phyloP scores from a whole-genome alignment of 2,797 vertebrate species.

The Argya squamiceps region DNA sequence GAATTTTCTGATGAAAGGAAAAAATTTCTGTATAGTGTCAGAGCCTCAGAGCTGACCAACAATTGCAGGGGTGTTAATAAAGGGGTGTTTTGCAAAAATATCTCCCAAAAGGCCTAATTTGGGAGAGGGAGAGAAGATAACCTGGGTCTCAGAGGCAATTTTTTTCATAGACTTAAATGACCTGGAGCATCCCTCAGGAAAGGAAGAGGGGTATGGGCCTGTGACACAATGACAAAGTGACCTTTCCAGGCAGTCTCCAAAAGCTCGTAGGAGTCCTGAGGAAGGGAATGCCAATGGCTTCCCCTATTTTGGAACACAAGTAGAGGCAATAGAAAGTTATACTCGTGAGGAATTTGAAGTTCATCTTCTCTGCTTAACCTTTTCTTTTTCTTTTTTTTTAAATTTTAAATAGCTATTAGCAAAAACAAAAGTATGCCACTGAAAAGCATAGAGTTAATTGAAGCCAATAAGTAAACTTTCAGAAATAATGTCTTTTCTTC shows the following conservation, averaged over 20 bases:
- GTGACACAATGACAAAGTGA: not conserved
- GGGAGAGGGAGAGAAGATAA: not conserved
- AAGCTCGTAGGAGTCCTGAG: not conserved
- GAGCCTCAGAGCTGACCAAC: not conserved
- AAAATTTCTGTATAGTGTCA: not conserved
- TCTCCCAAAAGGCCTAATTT: not conserved
- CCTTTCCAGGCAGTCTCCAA: not conserved
- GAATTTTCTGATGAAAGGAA: not conserved
- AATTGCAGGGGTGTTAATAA: not conserved
- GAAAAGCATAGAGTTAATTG: not conserved
- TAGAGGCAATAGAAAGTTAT: not conserved
- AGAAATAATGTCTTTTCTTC: not conserved
- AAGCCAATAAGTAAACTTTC: not conserved
- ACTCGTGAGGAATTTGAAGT: not conserved
- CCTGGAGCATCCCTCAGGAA: not conserved
- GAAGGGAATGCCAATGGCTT: not conserved
- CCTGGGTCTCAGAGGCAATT: not conserved
- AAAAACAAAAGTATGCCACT: not conserved
- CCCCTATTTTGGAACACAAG: not conserved
- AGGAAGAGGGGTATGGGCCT: accelerated
- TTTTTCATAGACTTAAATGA: not conserved
- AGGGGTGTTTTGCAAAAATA: not conserved
- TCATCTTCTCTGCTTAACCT: not conserved
- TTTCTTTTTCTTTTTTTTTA: not conserved
- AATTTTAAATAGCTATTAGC: not conserved